Evolutionary conservation across 2,113 vertebrate genomes (phyloP).

Genomic region (Stegostoma tigrinum): DNA sequence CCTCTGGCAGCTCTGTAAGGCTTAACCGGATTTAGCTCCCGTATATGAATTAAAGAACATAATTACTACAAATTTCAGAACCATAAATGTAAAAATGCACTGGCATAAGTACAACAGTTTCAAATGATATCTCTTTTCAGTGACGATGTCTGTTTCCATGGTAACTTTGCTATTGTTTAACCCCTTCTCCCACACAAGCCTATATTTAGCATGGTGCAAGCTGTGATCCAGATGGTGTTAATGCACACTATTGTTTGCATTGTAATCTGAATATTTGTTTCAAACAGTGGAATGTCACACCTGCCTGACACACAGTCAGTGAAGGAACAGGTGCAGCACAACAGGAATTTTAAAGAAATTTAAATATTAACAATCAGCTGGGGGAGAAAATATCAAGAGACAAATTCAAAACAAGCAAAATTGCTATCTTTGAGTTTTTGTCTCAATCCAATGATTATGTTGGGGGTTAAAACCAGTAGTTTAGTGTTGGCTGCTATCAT

Average conservation of each 20-base stretch:
- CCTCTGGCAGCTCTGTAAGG: neutral
- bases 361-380: neutral
- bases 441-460: neutral
- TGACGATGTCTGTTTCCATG: neutral
- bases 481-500: neutral
- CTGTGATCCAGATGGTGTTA: neutral
- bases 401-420: neutral
- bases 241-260: neutral
- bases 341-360: neutral
- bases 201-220: neutral
- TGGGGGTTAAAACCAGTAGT: neutral
- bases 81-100: neutral
- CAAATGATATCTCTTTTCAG: neutral
- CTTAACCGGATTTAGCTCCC: neutral
- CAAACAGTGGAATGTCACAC: neutral
- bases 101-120: neutral
- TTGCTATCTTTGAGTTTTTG: neutral
- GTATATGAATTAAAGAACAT: neutral
- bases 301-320: neutral
- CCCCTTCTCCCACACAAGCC: slow-evolving; percentile 27
- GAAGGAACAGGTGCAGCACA: neutral
- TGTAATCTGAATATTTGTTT: neutral
- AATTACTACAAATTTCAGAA: neutral
- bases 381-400: neutral
- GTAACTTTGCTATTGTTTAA: slow-evolving; percentile 27